Base-by-base conservation (phyloP, 37 sponge, comb jelly and placozoan species). In the Beroe forskalii region DNA sequence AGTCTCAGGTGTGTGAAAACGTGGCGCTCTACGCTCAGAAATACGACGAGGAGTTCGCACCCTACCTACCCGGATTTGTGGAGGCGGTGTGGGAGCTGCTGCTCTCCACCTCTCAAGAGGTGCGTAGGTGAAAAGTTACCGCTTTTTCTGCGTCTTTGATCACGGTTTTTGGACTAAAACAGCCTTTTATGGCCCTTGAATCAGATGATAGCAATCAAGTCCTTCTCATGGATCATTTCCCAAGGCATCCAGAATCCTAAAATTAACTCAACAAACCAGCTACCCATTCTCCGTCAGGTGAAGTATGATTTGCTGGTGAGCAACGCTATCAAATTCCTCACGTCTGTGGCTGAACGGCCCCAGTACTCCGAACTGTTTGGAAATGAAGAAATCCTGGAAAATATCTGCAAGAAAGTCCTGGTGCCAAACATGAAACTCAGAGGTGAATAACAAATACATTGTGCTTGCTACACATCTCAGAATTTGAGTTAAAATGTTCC, bases 21-120 rank as follows among this genome's bases (percentile, higher is more conserved):
- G 93, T 92, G 31, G 91, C 92, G 30, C 93, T 99, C 91, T 96
- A 97, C 93, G 99, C 99, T 24, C 99, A 99, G 91, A 99, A 99
- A 60, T 99, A 96, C 67, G 99, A 96, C 62, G 97, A 96, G 27
- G 99, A 99, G 90, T 99, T 99, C 48, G 66, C 90, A 0, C 61
- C 90, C 22, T 94, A 91, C 90, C 91, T 99, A 22, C 96, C 95
- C 1, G 90, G 91, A 2, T 99, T 94, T 91, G 99, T 99, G 41
- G 89, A 94, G 90, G 76, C 95, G 0, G 91, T 95, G 2, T 99
- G 99, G 99, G 92, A 92, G 28, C 91, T 99, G 2, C 89, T 99
- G 32, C 94, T 96, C 8, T 93, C 93, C 27, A 96, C 97, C 8
- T 95, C 94, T 43, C 92, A 67, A 32, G 91, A 92, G 67, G 93